Evolutionary conservation across 2,113 vertebrate species (phyloP).

Genomic region (Hypomesus transpacificus): DNA sequence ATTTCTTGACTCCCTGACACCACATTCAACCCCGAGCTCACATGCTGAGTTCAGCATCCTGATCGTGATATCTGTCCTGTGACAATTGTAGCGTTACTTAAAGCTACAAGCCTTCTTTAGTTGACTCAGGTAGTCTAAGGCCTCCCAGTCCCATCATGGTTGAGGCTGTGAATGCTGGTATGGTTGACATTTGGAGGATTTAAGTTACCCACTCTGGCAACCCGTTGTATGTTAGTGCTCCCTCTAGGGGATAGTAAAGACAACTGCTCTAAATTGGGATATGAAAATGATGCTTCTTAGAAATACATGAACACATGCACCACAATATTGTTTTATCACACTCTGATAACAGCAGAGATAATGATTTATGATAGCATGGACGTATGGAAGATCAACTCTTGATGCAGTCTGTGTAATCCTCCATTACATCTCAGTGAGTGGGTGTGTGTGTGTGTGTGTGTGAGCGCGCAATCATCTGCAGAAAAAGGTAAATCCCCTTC

Average conservation of each 20-base stretch:
- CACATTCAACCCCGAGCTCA: no score
- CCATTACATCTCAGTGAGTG: background rate
- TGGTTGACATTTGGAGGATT: no score
- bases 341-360: slow-evolving; percentile 15
- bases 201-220: no score
- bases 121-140: no score
- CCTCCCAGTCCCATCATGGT: no score
- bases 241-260: background rate
- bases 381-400: slow-evolving; percentile 4
- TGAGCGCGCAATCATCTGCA: background rate
- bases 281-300: no score
- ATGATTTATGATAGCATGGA: slow-evolving; percentile 25
- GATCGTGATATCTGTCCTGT: no score
- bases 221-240: background rate
- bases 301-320: slow-evolving; percentile 18
- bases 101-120: no score
- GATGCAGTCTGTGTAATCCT: slow-evolving; percentile 8
- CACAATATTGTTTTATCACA: slow-evolving; percentile 6
- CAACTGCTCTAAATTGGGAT: background rate
- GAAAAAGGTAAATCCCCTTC: background rate
- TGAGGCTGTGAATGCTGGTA: no score
- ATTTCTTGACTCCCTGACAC: no score
- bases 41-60: no score
- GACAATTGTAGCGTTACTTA: no score
- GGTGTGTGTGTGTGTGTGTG: slow-evolving; percentile 24